Conservation (phyloP, 2,797 vertebrate genomes). For the Enteromius thamalakanensis region DNA sequence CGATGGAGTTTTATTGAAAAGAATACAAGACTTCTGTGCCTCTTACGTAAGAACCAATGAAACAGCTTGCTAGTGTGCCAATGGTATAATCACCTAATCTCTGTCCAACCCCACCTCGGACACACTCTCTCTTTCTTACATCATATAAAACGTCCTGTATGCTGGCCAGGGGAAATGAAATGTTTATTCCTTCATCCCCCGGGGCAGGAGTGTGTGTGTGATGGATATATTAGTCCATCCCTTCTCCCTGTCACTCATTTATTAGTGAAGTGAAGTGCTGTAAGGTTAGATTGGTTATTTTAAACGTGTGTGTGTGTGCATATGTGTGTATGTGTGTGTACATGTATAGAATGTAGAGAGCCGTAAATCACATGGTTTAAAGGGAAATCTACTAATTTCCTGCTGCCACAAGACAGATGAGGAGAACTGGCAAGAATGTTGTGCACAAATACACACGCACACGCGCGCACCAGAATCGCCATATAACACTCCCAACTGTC, state of each 20-base stretch:
- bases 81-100: constrained; percentile 57
- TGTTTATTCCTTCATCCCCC: constrained; percentile 74
- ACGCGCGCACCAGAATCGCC: not conserved
- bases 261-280: constrained; percentile 47
- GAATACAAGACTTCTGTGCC: constrained; percentile 50
- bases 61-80: constrained; percentile 52
- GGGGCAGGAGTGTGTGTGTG: constrained; percentile 27
- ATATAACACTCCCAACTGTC: constrained; percentile 5
- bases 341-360: constrained; percentile 41
- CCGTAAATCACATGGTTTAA: constrained; percentile 44
- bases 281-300: constrained; percentile 34
- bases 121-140: constrained; percentile 69
- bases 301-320: not conserved
- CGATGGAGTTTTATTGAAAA: constrained; percentile 29
- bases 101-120: constrained; percentile 48
- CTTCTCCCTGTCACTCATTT: constrained; percentile 49
- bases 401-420: constrained; percentile 42
- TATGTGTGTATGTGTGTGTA: not conserved
- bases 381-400: constrained; percentile 53
- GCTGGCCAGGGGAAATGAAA: constrained; percentile 83
- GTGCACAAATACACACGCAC: not conserved
- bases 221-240: constrained; percentile 1
- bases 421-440: not conserved
- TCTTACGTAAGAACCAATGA: constrained; percentile 53
- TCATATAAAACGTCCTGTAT: constrained; percentile 74